Evolutionary conservation across 1,140 invertebrate genomes (phyloP), one percentile per base, ranked within the genome.

Genomic region (Limonius californicus): DNA sequence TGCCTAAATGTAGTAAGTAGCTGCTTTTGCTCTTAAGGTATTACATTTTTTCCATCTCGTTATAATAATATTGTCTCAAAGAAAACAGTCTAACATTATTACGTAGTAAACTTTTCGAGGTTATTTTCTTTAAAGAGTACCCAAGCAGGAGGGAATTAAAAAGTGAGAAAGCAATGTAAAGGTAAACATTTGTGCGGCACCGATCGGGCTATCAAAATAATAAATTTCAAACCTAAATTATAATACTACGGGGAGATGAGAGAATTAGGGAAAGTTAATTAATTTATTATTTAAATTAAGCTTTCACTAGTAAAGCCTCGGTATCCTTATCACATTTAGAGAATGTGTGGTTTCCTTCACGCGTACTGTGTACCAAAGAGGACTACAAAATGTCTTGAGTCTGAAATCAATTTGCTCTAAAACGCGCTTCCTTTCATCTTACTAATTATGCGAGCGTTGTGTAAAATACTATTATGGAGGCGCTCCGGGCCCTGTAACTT

Each of bases 351-450:
- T 39, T 39, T 39, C 35, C 2, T 16, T 21, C 45, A 6, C 45
- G 14, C 45, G 14, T 21, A 18, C 16, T 2, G 45, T 21, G 14
- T 21, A 19, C 45, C 45, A 50, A 50, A 50, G 45, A 50, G 16
- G 19, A 21, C 45, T 50, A 50, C 45, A 50, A 50, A 50, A 50
- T 50, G 19, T 50, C 16, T 50, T 50, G 19, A 21, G 45, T 21
- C 45, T 21, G 19, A 50, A 50, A 50, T 50, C 45, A 55, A 55
- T 55, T 55, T 55, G 20, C 54, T 32, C 54, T 32, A 55, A 55
- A 55, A 55, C 54, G 27, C 27, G 54, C 27, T 55, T 32, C 54
- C 54, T 55, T 55, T 55, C 54, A 55, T 55, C 54, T 55, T 55
- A 27, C 54, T 55, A 55, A 55, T 55, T 55, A 55, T 55, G 54